Percentiles rank a stretch among this genome's conserved stretches.
Conservation (phyloP, 2,113 vertebrate species). For the Arizona elegans region DNA sequence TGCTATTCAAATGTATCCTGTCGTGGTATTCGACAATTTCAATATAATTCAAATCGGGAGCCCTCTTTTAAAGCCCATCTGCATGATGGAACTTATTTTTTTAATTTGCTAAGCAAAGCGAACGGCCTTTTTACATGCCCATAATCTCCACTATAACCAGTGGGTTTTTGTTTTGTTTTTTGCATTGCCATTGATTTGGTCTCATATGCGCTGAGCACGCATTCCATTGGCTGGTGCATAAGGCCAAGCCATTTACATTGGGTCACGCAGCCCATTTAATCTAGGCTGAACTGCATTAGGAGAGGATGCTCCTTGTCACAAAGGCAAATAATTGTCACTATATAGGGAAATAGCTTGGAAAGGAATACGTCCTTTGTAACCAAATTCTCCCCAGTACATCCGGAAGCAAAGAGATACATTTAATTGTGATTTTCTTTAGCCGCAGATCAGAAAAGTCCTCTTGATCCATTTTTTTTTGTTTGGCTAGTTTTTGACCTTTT, state of each 20-base stretch:
- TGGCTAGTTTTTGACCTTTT: too few species aligned
- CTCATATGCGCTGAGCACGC: background rate
- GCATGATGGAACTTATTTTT: background rate
- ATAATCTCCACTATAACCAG: background rate
- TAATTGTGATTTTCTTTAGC: background rate
- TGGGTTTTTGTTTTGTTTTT: background rate
- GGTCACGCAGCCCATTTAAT: background rate
- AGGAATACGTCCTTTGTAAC: background rate
- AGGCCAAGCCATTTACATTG: background rate
- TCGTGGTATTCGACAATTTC: background rate
- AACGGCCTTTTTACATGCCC: background rate
- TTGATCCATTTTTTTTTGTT: too few species aligned
- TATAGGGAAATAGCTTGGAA: background rate
- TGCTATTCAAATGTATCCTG: background rate
- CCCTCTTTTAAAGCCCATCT: background rate
- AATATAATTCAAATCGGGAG: background rate
- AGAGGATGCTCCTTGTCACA: background rate
- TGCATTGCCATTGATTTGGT: background rate
- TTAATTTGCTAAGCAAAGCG: background rate
- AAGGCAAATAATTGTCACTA: background rate
- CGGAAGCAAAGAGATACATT: background rate
- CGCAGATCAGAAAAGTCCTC: background rate
- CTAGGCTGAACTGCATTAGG: background rate
- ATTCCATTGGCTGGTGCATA: background rate
- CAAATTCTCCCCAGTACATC: background rate